phyloP scores from a whole-genome alignment of 2,888 invertebrate genomes.

The Drosophila nigritarsus region DNA sequence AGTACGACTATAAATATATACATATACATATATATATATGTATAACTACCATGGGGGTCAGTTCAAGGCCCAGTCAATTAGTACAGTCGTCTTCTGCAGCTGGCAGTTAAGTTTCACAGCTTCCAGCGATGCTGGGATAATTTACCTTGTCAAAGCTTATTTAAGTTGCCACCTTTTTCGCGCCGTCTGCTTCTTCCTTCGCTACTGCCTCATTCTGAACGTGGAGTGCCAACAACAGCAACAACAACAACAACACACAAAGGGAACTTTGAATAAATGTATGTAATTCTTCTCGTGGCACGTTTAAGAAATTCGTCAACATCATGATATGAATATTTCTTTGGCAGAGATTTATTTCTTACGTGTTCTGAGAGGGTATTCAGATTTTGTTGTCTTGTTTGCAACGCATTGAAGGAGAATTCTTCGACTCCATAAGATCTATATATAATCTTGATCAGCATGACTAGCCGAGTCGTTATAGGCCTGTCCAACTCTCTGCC shows the following conservation, averaged over 20 bases:
- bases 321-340: slow-evolving; percentile 5
- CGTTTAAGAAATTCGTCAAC: slow-evolving; percentile 52
- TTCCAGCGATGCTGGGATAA: slow-evolving; percentile 48
- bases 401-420: not conserved
- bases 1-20: slow-evolving; percentile 40
- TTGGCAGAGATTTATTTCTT: not conserved
- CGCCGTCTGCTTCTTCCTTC: slow-evolving; percentile 19
- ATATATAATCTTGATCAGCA: not conserved
- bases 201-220: slow-evolving; percentile 55
- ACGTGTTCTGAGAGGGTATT: not conserved
- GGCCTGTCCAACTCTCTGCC: not conserved
- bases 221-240: slow-evolving; percentile 70
- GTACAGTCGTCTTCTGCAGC: slow-evolving; percentile 14
- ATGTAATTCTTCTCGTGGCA: slow-evolving; percentile 31
- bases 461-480: not conserved
- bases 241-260: slow-evolving; percentile 17
- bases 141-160: slow-evolving; percentile 76
- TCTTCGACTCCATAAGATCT: not conserved
- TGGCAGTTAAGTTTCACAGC: slow-evolving; percentile 11
- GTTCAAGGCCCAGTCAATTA: slow-evolving; percentile 20
- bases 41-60: slow-evolving; percentile 32
- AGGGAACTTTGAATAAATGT: slow-evolving; percentile 52
- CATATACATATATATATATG: not conserved
- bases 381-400: not conserved
- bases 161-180: slow-evolving; percentile 44